phyloP scores from a whole-genome alignment of 2,113 vertebrate species.

The Centropristis striata region DNA sequence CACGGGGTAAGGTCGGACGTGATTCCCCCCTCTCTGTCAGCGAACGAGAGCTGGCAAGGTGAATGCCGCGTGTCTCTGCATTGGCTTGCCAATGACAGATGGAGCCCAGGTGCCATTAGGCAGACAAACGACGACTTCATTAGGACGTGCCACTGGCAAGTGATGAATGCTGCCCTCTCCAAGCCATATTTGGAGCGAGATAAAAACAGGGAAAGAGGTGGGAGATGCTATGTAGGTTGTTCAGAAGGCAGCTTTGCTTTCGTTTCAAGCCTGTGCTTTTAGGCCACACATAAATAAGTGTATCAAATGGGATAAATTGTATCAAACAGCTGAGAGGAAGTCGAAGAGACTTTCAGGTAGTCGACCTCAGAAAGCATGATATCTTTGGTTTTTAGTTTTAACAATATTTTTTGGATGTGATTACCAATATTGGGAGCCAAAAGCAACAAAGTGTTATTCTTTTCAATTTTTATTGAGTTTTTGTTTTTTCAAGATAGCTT shows the following conservation, averaged over 20 bases:
- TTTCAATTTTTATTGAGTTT: not conserved
- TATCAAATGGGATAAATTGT: constrained; percentile 37
- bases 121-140: constrained; percentile 82
- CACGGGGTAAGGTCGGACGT: constrained; percentile 57
- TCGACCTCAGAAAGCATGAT: not conserved
- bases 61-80: constrained; percentile 63
- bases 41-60: constrained; percentile 72
- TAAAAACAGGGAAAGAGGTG: constrained; percentile 58
- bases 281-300: constrained; percentile 11
- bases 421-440: constrained; percentile 10
- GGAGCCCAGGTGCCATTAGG: constrained; percentile 81
- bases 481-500: constrained; percentile 6
- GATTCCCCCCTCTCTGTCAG: constrained; percentile 53
- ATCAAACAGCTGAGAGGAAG: constrained; percentile 43
- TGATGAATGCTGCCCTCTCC: constrained; percentile 78
- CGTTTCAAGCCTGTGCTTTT: constrained; percentile 48
- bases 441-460: constrained; percentile 3
- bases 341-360: constrained; percentile 20
- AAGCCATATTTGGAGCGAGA: constrained; percentile 75
- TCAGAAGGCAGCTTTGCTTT: constrained; percentile 51
- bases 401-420: constrained; percentile 20
- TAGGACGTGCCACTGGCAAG: constrained; percentile 79
- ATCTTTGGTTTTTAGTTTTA: constrained; percentile 24
- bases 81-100: constrained; percentile 76
- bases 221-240: constrained; percentile 67